A percentile compares a stretch with the other conserved stretches of the same genome.
These are phyloP conservation scores for Dromococcyx pavoninus DNA, from an alignment of 2,797 vertebrate genomes.

Conservation along the genomic window DNA sequence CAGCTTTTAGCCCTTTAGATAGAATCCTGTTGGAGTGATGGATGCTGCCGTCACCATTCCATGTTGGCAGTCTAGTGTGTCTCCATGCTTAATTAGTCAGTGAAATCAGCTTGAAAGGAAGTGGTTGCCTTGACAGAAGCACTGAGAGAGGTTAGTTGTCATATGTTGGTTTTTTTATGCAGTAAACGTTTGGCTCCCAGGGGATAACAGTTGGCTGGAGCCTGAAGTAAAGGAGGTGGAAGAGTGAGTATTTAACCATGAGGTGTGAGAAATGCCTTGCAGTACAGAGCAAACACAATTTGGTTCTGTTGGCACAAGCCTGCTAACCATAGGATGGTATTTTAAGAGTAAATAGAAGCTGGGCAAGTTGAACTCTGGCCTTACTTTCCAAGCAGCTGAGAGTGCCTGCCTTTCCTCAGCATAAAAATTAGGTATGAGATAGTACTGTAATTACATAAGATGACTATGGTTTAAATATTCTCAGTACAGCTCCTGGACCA, in stretches of 20 bases:
- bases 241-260: neutral
- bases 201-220: neutral
- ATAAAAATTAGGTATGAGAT: neutral
- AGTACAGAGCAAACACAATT: neutral
- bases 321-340: neutral
- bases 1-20: slow-evolving; percentile 1
- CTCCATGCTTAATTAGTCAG: slow-evolving; percentile 42
- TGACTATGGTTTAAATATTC: neutral
- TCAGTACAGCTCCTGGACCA: neutral
- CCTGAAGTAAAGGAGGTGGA: neutral
- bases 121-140: slow-evolving; percentile 36
- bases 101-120: slow-evolving; percentile 48
- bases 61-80: neutral
- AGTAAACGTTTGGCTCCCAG: neutral
- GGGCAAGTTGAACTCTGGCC: neutral
- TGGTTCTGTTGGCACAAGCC: neutral
- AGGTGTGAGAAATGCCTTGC: neutral
- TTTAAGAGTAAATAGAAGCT: neutral
- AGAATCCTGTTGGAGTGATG: slow-evolving; percentile 21
- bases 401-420: neutral
- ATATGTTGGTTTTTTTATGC: neutral
- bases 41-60: slow-evolving; percentile 2
- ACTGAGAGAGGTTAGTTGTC: neutral
- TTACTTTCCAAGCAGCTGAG: neutral
- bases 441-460: neutral